Percentiles rank a stretch among this genome's conserved stretches.
Conservation (phyloP, 2,797 vertebrate species). For the Oryzias sinensis region DNA sequence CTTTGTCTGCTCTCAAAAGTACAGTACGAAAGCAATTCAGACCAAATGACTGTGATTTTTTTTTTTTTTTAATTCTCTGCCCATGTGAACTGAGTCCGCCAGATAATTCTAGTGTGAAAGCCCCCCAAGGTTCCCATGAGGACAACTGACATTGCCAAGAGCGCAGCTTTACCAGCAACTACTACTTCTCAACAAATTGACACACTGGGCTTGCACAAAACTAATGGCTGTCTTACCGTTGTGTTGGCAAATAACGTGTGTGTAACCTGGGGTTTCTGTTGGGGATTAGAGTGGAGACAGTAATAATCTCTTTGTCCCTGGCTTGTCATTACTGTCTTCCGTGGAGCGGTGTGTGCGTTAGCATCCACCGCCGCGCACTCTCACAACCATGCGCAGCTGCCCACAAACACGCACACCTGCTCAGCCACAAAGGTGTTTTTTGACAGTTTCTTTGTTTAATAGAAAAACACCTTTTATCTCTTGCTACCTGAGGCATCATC, state of each 20-base stretch:
- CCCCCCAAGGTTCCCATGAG: background rate
- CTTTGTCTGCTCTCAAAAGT: too few species aligned
- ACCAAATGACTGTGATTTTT: too few species aligned
- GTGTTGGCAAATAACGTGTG: constrained; percentile 52
- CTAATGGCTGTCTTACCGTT: constrained; percentile 31
- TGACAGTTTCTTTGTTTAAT: constrained; percentile 76
- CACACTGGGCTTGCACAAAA: constrained; percentile 28
- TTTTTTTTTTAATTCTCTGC: too few species aligned
- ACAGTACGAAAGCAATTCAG: too few species aligned
- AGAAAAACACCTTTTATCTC: constrained; percentile 75
- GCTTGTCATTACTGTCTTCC: constrained; percentile 72
- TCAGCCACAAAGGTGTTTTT: constrained; percentile 65
- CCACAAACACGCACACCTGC: constrained; percentile 49
- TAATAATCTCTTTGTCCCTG: constrained; percentile 79
- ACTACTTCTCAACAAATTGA: constrained; percentile 28
- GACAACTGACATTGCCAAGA: background rate
- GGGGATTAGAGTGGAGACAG: constrained; percentile 75
- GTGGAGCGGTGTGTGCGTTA: constrained; percentile 53
- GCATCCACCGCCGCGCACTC: constrained; percentile 41
- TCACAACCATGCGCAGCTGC: constrained; percentile 24
- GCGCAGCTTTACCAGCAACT: constrained; percentile 8
- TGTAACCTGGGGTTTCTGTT: constrained; percentile 69
- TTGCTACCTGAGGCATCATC: constrained; percentile 66
- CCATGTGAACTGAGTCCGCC: too few species aligned
- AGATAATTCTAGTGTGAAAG: too few species aligned